phyloP scores from a whole-genome alignment of 92 coral and sea anemone genomes.

The Bergia sp. region DNA sequence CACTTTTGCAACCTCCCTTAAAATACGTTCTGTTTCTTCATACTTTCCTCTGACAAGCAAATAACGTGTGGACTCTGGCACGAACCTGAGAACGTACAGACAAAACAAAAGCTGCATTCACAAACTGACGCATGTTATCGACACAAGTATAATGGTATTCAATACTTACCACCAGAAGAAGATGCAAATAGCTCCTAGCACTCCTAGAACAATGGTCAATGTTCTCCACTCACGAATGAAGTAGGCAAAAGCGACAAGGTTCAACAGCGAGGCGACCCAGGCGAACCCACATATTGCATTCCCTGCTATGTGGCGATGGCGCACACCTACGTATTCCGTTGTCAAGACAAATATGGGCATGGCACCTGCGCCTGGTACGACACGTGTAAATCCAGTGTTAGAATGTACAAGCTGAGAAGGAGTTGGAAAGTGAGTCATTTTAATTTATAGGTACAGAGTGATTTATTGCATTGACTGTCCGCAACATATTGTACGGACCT shows the following conservation, averaged over 20 bases:
- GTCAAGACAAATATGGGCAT: constrained; percentile 23
- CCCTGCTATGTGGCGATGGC: constrained; percentile 1
- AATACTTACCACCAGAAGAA: constrained; percentile 27
- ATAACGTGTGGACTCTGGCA: not conserved
- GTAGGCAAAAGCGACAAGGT: constrained; percentile 16
- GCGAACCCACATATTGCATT: not conserved
- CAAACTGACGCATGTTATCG: no score
- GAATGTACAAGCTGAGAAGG: not conserved
- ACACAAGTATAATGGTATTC: no score
- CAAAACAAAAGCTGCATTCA: not conserved
- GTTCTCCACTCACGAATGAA: constrained; percentile 31
- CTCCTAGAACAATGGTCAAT: not conserved
- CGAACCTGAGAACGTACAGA: not conserved
- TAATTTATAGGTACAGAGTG: no score
- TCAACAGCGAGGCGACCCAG: constrained; percentile 13
- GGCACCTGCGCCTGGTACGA: not conserved
- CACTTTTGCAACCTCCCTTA: not conserved
- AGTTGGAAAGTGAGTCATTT: no score
- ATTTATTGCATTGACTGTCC: no score
- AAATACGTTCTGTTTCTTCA: not conserved
- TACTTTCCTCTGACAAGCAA: not conserved
- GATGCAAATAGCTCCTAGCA: not conserved
- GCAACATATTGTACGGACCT: no score
- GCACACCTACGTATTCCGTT: constrained; percentile 15
- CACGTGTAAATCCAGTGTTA: not conserved